Evolutionary conservation across 2,113 vertebrate species (phyloP), one percentile per base, ranked within the genome.

Genomic region (Nannospalax galili): DNA sequence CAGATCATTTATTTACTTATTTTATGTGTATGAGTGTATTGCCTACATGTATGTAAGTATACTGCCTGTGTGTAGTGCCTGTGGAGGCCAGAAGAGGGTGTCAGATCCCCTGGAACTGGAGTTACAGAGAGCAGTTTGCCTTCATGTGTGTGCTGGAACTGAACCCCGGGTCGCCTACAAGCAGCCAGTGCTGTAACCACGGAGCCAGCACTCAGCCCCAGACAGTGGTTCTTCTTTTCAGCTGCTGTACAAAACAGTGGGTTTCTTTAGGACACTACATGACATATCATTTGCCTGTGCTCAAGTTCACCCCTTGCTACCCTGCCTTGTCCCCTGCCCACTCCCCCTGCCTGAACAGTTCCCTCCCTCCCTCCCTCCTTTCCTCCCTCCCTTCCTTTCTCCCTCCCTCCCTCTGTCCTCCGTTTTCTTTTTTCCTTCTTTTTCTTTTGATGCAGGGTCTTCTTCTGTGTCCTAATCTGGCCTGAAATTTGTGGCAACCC

Each of bases 261-360:
- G 62, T 2, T 42, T 42, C 17, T 7, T 20, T 67, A 11, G 65
- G 62, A 2, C 45, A 14, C 40, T 84, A 42, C 62, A 35, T 2
- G 28, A 22, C 9, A 2, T 0, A 11, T 45, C 60, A 3, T 9
- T 0, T 3, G 32, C 19, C 26, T 84, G 64, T 45, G 60, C 60
- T 11, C 8, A 65, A 7, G 48, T 26, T 84, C 28, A 45, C 58
- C 26, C 26, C 52, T 24, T 32, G 58, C 12, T 7, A 11, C 48
- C 19, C 80, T 19, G 58, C 4, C 9, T 11, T 52, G 48, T 52
- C 48, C 48, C 11, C 48, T 11, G n/a, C 45, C 3, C 78, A 67
- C 28, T 32, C 42, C 28, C 28, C 3, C 35, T n/a, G n/a, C n/a
- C n/a, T n/a, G 20, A 60, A 62, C 78, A 45, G 16, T 24, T 67